Evolutionary conservation across 2,797 vertebrate species (phyloP).

Genomic region (Xiphorhynchus erythropygius): DNA sequence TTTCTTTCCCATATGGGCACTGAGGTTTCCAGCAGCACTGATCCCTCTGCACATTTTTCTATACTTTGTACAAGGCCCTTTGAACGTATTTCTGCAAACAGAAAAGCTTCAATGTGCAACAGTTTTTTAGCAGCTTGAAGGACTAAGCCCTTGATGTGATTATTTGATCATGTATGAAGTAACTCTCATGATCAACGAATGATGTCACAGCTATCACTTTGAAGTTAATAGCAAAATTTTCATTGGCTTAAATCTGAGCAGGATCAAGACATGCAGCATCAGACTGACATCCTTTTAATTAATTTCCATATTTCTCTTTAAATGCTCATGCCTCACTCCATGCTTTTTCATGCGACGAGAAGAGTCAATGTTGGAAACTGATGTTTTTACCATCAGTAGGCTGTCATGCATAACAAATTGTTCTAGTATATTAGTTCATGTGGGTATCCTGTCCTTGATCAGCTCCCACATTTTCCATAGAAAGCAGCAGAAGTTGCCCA

Average conservation of each 20-base stretch:
- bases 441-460: constrained; percentile 30
- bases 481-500: not conserved
- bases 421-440: constrained; percentile 7
- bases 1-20: constrained; percentile 43
- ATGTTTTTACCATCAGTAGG: not conserved
- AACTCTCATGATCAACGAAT: constrained; percentile 43
- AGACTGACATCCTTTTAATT: constrained; percentile 26
- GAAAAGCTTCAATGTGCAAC: constrained; percentile 42
- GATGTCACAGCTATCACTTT: constrained; percentile 46
- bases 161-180: constrained; percentile 44
- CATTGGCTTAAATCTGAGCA: constrained; percentile 35
- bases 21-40: constrained; percentile 41
- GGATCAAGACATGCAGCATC: constrained; percentile 36
- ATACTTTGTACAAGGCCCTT: constrained; percentile 21
- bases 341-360: not conserved
- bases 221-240: constrained; percentile 56
- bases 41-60: constrained; percentile 43
- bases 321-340: not conserved
- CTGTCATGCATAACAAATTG: constrained; percentile 33
- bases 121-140: constrained; percentile 50
- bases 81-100: constrained; percentile 38
- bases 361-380: not conserved
- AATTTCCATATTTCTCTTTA: constrained; percentile 34
- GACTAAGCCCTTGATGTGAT: constrained; percentile 44
- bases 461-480: constrained; percentile 25